Percentiles rank a stretch among this genome's conserved stretches.
phyloP scores from a whole-genome alignment of 2,888 invertebrate species.

The Temnothorax rugatulus region DNA sequence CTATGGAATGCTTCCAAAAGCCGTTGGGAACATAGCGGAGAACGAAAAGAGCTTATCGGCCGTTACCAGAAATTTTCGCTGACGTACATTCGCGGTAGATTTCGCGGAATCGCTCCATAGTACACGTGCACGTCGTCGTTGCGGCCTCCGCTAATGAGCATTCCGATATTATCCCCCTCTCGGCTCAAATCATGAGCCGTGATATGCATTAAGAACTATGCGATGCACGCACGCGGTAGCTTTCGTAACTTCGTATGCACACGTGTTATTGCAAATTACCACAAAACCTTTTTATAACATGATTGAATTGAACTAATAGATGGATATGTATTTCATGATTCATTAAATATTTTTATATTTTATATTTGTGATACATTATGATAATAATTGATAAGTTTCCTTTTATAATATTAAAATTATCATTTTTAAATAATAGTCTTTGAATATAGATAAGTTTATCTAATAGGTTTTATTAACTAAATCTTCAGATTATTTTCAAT shows the following conservation, averaged over 20 bases:
- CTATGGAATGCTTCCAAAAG: conserved; percentile 66
- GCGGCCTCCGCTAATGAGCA: conserved; percentile 52
- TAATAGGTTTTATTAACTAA: not conserved
- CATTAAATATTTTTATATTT: not conserved
- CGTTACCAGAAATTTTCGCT: conserved; percentile 70
- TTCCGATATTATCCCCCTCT: conserved; percentile 42
- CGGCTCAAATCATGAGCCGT: conserved; percentile 21
- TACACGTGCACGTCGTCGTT: conserved; percentile 38
- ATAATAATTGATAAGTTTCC: not conserved
- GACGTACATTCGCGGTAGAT: conserved; percentile 64
- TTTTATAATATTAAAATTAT: not conserved
- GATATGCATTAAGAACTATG: conserved; percentile 50
- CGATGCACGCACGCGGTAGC: not conserved
- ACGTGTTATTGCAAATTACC: not conserved
- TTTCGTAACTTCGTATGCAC: conserved; percentile 28
- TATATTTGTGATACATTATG: not conserved
- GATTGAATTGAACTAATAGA: not conserved
- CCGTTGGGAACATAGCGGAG: conserved; percentile 55
- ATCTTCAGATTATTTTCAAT: not conserved
- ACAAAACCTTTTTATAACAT: not conserved
- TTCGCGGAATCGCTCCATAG: conserved; percentile 57
- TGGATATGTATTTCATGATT: not conserved
- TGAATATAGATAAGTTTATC: not conserved
- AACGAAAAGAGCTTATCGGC: conserved; percentile 67
- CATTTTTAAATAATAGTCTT: not conserved